Conservation (phyloP, 2,888 invertebrate genomes). For the Chloromyia formosa region DNA sequence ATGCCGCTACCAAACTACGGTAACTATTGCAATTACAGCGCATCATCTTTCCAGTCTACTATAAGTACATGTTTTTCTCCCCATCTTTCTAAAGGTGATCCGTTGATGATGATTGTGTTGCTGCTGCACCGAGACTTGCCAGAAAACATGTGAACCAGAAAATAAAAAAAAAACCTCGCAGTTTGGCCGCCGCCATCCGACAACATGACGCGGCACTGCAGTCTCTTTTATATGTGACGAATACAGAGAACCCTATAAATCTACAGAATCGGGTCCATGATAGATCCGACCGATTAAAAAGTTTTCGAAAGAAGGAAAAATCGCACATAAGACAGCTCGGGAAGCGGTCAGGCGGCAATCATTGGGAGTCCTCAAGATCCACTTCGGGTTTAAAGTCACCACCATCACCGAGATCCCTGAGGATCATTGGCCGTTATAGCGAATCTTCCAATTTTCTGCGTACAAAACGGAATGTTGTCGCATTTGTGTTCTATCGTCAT, state of each 20-base stretch:
- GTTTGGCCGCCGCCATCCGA: constrained; percentile 27
- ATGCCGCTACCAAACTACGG: constrained; percentile 40
- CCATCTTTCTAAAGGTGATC: constrained; percentile 12
- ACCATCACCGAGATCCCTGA: not conserved
- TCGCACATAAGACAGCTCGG: not conserved
- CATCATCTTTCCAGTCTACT: constrained; percentile 38
- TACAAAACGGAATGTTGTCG: constrained; percentile 54
- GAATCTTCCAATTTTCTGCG: constrained; percentile 44
- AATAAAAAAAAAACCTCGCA: constrained; percentile 12
- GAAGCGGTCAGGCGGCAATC: too few relatives aligned
- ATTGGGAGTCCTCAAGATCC: too few relatives aligned
- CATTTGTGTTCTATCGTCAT: constrained; percentile 53
- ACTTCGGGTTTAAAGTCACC: not conserved
- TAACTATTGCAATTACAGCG: constrained; percentile 38
- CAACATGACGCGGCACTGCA: constrained; percentile 23
- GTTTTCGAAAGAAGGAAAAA: constrained; percentile 29
- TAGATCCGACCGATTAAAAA: constrained; percentile 38
- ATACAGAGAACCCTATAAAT: constrained; percentile 18
- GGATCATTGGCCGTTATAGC: constrained; percentile 31
- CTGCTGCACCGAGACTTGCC: constrained; percentile 23
- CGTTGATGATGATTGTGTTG: constrained; percentile 28
- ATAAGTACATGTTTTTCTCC: constrained; percentile 23
- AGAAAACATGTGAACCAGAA: constrained; percentile 32
- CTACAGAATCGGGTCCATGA: constrained; percentile 22
- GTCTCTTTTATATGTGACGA: not conserved